phyloP scores from a whole-genome alignment of 2,113 vertebrate genomes.

The Platysteira castanea region DNA sequence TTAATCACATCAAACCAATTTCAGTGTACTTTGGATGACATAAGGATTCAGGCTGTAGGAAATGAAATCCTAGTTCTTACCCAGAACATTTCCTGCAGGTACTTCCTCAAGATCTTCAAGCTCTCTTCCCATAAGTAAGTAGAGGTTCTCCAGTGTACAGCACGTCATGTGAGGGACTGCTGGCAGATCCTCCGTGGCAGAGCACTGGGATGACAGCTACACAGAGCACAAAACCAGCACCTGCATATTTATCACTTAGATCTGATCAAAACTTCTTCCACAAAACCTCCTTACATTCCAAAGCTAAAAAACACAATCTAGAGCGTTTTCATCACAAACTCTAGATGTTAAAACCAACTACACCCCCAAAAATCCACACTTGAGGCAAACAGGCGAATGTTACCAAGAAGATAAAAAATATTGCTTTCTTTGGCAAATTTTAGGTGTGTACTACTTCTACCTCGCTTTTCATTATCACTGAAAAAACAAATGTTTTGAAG shows the following conservation, averaged over 20 bases:
- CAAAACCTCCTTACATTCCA: background rate
- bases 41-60: background rate
- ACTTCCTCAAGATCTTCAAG: constrained; percentile 90
- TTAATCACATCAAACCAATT: background rate
- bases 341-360: background rate
- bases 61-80: constrained; percentile 59
- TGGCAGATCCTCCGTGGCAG: constrained; percentile 58
- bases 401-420: background rate
- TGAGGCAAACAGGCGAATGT: background rate
- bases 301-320: background rate
- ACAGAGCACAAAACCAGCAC: background rate
- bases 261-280: background rate
- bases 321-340: background rate
- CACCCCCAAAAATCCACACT: background rate
- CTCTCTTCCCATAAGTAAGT: constrained; percentile 92
- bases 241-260: background rate
- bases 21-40: background rate
- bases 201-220: constrained; percentile 79
- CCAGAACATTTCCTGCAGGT: constrained; percentile 90
- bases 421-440: background rate
- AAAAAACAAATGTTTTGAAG: background rate
- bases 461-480: background rate
- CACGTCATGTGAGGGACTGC: constrained; percentile 80
- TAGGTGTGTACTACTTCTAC: background rate
- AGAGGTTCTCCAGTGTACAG: constrained; percentile 83